A percentile compares a stretch with the other conserved stretches of the same genome.
Evolutionary conservation across 1,140 invertebrate species (phyloP).

Genomic region (Homarus americanus): DNA sequence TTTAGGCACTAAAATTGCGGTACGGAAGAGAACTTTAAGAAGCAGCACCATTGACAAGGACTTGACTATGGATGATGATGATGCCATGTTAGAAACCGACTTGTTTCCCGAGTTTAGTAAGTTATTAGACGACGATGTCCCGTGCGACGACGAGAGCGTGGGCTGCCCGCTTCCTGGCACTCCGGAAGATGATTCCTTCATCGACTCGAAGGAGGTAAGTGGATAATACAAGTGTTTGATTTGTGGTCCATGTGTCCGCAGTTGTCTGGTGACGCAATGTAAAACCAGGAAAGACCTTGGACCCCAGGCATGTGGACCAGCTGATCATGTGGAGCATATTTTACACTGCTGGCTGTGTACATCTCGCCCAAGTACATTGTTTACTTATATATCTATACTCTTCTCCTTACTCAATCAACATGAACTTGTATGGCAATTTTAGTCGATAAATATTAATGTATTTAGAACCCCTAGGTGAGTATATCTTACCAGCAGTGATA

Average conservation of each 20-base stretch:
- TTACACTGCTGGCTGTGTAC: too few relatives aligned
- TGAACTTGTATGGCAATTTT: too few relatives aligned
- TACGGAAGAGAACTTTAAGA: slow-evolving; percentile 62
- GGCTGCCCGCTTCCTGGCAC: slow-evolving; percentile 88
- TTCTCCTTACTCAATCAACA: too few relatives aligned
- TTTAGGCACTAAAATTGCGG: slow-evolving; percentile 56
- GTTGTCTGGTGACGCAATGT: slow-evolving; percentile 22
- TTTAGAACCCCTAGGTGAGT: too few relatives aligned
- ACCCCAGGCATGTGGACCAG: too few relatives aligned
- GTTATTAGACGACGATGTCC: slow-evolving; percentile 68
- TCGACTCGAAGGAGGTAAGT: slow-evolving; percentile 58
- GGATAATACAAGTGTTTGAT: not conserved
- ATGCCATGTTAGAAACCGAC: slow-evolving; percentile 52
- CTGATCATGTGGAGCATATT: too few relatives aligned
- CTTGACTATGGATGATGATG: not conserved
- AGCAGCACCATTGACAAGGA: slow-evolving; percentile 14
- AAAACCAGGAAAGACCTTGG: not conserved
- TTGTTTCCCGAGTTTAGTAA: slow-evolving; percentile 74
- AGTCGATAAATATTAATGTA: too few relatives aligned
- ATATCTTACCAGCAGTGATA: too few relatives aligned
- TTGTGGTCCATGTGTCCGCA: not conserved
- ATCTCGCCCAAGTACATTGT: too few relatives aligned
- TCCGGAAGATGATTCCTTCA: slow-evolving; percentile 84
- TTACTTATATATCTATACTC: too few relatives aligned
- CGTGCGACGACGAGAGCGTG: slow-evolving; percentile 85